Conservation (phyloP, 2,797 vertebrate genomes). For the Chelon auratus region DNA sequence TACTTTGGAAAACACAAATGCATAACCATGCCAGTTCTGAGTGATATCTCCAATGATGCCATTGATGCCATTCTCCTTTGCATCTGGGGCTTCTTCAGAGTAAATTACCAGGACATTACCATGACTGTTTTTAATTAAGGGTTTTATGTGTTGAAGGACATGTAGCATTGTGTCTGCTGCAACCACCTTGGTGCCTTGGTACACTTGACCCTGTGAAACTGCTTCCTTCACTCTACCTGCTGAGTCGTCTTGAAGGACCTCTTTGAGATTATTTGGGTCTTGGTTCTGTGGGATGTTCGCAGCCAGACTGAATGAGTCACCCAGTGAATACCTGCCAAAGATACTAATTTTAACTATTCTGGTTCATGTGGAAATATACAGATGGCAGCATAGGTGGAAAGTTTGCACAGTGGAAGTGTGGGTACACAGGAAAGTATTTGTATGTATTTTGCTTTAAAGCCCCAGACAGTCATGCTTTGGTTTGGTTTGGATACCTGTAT, state of each 20-base stretch:
- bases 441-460: too few relatives aligned
- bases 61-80: background rate
- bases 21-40: slow-evolving; percentile 31
- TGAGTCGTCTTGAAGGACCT: slow-evolving; percentile 24
- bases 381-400: too few relatives aligned
- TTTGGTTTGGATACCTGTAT: too few relatives aligned
- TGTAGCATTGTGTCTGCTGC: slow-evolving; percentile 11
- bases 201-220: slow-evolving; percentile 22
- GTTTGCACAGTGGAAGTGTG: too few relatives aligned
- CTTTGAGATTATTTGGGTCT: background rate
- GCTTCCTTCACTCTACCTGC: slow-evolving; percentile 9
- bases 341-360: too few relatives aligned
- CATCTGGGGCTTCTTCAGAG: slow-evolving; percentile 8
- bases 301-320: slow-evolving; percentile 24
- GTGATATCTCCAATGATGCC: background rate
- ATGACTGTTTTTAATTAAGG: background rate
- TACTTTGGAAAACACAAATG: slow-evolving; percentile 41
- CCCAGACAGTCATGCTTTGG: too few relatives aligned
- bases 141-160: slow-evolving; percentile 28
- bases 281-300: slow-evolving; percentile 37
- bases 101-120: slow-evolving; percentile 41
- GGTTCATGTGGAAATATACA: too few relatives aligned
- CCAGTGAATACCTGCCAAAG: slow-evolving; percentile 30
- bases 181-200: slow-evolving; percentile 30
- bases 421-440: too few relatives aligned